These are phyloP conservation scores for Brenthis ino DNA, from an alignment of 2,888 invertebrate genomes.

Conservation along the genomic window DNA sequence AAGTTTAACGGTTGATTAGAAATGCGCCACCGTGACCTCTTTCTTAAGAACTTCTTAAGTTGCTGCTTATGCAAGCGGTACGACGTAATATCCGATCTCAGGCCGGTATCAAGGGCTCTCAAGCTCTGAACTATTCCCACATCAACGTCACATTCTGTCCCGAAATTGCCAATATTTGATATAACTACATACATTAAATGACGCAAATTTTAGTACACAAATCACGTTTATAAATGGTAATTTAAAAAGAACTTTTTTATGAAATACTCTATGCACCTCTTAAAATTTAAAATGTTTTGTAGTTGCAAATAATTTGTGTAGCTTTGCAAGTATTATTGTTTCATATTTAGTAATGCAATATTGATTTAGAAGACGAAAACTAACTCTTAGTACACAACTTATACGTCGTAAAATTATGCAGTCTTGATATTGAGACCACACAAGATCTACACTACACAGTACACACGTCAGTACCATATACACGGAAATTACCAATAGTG, in stretches of 20 bases:
- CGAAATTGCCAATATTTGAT: conserved; percentile 27
- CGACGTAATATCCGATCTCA: conserved; percentile 39
- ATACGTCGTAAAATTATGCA: no score
- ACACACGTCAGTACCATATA: no score
- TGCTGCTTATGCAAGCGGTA: conserved; percentile 42
- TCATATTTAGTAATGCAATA: no score
- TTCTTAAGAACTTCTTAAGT: conserved; percentile 41
- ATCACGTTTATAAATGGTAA: background rate
- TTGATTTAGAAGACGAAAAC: no score
- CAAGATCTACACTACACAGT: no score
- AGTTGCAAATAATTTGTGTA: no score
- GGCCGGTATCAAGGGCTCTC: conserved; percentile 36
- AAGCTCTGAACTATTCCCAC: conserved; percentile 33
- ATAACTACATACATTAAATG: conserved; percentile 15
- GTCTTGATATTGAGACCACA: no score
- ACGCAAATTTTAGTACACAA: background rate
- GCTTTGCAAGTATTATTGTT: no score
- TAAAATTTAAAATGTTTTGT: no score
- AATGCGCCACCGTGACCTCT: conserved; percentile 40
- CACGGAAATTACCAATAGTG: no score
- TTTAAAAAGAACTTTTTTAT: background rate
- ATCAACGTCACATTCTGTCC: conserved; percentile 34
- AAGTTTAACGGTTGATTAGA: conserved; percentile 36
- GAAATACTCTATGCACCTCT: no score
- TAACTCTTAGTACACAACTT: no score